Evolutionary conservation across 2,888 invertebrate genomes (phyloP), one percentile per base, ranked within the genome.

Genomic region (Orthosia gracilis): DNA sequence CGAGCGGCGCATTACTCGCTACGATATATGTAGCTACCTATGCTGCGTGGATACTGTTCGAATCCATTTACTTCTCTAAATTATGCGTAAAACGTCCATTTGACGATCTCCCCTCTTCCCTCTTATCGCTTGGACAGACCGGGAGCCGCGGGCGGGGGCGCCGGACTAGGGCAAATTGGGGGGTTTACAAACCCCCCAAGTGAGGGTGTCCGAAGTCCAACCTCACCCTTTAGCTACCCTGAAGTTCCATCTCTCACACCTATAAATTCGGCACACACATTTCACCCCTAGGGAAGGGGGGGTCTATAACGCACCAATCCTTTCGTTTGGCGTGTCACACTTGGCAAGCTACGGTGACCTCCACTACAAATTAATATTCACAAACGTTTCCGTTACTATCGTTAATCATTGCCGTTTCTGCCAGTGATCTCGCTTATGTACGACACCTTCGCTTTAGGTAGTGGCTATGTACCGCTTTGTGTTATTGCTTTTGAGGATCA

Each of bases 1-100:
- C 80, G 83, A 85, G 85, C 82, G 87, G 87, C 87, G 89, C 89
- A 90, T 92, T 89, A 90, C 90, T 87, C 90, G 87, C 87, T 89
- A 84, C 86, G 87, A 91, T 92, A 92, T 94, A 94, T 91, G 92
- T 94, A 91, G 87, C 88, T 90, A 92, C 89, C 87, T 90, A 92
- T 93, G 94, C 93, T 93, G 92, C 93, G 91, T 93, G 94, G 94
- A 95, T 94, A 93, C 94, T 94, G 95, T 95, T 96, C 95, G 95
- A 96, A 96, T 96, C 96, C 96, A 96, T 96, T 96, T 96, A 96
- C 96, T 96, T 95, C 94, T 96, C 96, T 96, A 96, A 96, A 96
- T 96, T 96, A 96, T 96, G 96, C 96, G 96, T 96, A 96, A 96
- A 96, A 96, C 96, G 96, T 96, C 96, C 96, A 96, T 96, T 96